Evolutionary conservation across 2,888 invertebrate genomes (phyloP).

Genomic region (Andrena praecox): DNA sequence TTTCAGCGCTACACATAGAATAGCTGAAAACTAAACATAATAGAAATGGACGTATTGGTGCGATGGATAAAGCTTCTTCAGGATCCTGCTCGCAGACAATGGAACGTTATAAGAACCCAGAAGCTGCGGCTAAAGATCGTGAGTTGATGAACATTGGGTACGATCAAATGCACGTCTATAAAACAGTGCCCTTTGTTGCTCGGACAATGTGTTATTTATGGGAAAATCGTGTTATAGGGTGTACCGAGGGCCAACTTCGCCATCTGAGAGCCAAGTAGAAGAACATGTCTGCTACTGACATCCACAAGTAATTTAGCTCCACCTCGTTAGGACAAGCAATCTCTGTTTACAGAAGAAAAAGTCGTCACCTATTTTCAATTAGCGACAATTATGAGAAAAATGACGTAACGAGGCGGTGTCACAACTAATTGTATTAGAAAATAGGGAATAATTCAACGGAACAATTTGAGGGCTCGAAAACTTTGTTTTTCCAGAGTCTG

Average conservation of each 20-base stretch:
- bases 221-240: background rate
- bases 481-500: no score
- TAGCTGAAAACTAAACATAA: background rate
- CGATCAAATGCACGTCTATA: background rate
- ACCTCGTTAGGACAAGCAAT: background rate
- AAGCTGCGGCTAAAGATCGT: background rate
- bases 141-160: conserved; percentile 2
- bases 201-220: background rate
- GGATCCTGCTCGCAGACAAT: background rate
- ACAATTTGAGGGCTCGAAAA: no score
- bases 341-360: background rate
- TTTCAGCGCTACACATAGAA: background rate
- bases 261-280: background rate
- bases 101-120: background rate
- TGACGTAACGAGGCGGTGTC: no score
- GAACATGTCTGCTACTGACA: conserved; percentile 6
- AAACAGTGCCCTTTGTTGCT: background rate
- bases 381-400: no score
- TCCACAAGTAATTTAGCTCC: background rate
- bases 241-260: background rate
- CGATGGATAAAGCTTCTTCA: background rate
- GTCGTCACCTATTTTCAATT: background rate
- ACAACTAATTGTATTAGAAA: no score
- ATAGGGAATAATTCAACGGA: no score
- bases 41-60: background rate